Conservation (phyloP, 2,113 vertebrate species). For the Benthochromis sp. region DNA sequence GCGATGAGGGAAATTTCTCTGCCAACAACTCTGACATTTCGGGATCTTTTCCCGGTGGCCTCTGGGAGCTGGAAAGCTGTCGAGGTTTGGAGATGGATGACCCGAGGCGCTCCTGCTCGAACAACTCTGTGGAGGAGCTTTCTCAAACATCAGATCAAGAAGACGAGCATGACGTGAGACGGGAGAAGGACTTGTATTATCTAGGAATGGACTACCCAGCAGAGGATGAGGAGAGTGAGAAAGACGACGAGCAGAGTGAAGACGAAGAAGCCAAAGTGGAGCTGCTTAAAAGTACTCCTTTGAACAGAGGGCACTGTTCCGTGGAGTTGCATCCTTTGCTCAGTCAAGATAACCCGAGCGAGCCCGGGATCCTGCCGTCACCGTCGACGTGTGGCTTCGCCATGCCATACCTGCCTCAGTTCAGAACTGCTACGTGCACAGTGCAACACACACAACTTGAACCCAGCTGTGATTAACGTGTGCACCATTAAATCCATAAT, state of each 20-base stretch:
- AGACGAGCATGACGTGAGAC: slow-evolving; percentile 37
- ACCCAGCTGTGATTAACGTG: neutral
- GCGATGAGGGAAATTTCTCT: slow-evolving; percentile 65
- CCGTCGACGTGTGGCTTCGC: slow-evolving; percentile 14
- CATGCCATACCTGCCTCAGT: slow-evolving; percentile 84
- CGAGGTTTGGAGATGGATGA: slow-evolving; percentile 34
- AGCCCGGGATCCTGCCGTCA: slow-evolving; percentile 28
- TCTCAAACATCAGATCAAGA: slow-evolving; percentile 74
- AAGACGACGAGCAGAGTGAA: slow-evolving; percentile 25
- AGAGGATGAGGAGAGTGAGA: slow-evolving; percentile 51
- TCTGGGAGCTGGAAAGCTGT: slow-evolving; percentile 73
- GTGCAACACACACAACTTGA: slow-evolving; percentile 34
- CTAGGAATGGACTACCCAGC: slow-evolving; percentile 61
- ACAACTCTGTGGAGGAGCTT: slow-evolving; percentile 79
- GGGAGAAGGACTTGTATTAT: slow-evolving; percentile 71
- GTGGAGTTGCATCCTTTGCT: slow-evolving; percentile 49
- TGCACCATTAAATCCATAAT: neutral
- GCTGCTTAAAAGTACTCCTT: slow-evolving; percentile 37
- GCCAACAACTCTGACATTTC: slow-evolving; percentile 57
- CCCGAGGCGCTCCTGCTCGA: slow-evolving; percentile 60
- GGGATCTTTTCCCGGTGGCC: slow-evolving; percentile 55
- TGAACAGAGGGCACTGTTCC: slow-evolving; percentile 13
- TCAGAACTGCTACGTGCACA: slow-evolving; percentile 59
- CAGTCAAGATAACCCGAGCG: neutral
- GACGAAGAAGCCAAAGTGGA: slow-evolving; percentile 3